Conservation (phyloP, 2,797 vertebrate species). For the Lateolabrax maculatus region DNA sequence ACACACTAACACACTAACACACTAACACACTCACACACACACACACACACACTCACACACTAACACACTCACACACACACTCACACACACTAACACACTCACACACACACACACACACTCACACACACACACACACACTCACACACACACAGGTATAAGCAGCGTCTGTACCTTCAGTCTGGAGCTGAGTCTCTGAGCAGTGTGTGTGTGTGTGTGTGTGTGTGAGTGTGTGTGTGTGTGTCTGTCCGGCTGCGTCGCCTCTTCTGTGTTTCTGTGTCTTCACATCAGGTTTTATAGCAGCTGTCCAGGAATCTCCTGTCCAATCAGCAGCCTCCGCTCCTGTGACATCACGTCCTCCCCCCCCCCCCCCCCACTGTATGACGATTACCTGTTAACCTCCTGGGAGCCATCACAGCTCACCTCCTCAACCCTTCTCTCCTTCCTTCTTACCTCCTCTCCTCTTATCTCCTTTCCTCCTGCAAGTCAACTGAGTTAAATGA, state of each 20-base stretch:
- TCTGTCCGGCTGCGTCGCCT: slow-evolving; percentile 67
- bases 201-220: slow-evolving; percentile 20
- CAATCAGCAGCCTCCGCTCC: slow-evolving; percentile 88
- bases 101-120: slow-evolving; percentile 20
- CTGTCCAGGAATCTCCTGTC: slow-evolving; percentile 87
- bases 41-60: slow-evolving; percentile 30
- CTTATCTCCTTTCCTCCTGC: slow-evolving; percentile 5
- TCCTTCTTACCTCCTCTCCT: background rate
- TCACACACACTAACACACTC: slow-evolving; percentile 13
- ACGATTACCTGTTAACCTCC: slow-evolving; percentile 78
- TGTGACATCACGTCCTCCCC: slow-evolving; percentile 93
- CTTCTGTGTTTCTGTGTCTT: slow-evolving; percentile 73
- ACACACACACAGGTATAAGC: background rate
- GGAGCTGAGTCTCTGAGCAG: slow-evolving; percentile 18
- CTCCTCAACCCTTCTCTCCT: background rate
- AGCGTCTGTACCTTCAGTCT: slow-evolving; percentile 65
- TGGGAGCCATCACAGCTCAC: slow-evolving; percentile 48
- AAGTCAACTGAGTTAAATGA: slow-evolving; percentile 10
- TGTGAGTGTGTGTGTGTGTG: slow-evolving; percentile 4
- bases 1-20: too few relatives aligned
- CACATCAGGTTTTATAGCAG: slow-evolving; percentile 92
- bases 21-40: slow-evolving; percentile 17
- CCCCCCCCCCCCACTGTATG: slow-evolving; percentile 76
- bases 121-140: too few relatives aligned
- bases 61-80: slow-evolving; percentile 30